A percentile compares a stretch with the other conserved stretches of the same genome.
Conservation (phyloP, 1,140 invertebrate genomes). For the Reticulitermes speratus region DNA sequence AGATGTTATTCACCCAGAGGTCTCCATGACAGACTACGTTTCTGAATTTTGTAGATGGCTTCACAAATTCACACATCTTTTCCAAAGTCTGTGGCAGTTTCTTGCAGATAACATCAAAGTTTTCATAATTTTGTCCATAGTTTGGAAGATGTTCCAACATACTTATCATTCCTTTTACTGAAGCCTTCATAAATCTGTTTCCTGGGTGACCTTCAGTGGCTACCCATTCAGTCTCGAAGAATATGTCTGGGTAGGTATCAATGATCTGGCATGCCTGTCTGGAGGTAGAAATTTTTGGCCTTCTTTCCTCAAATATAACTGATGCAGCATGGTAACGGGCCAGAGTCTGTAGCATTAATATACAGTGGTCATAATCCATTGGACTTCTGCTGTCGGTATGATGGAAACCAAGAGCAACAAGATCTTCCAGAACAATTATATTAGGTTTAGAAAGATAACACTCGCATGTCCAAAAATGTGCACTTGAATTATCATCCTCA, state of each 20-base stretch:
- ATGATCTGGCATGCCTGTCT: background rate
- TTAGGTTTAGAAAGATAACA: background rate
- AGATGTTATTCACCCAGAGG: background rate
- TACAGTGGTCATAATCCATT: background rate
- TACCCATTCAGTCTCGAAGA: background rate
- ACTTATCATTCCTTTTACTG: background rate
- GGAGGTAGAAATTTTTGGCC: background rate
- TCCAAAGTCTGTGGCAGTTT: background rate
- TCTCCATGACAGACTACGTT: slow-evolving; percentile 21
- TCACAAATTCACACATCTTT: background rate
- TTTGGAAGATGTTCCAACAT: background rate
- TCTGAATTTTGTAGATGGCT: background rate
- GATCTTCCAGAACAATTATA: slow-evolving; percentile 7
- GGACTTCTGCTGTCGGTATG: background rate
- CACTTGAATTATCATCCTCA: background rate
- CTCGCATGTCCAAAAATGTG: background rate
- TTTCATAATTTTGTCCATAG: no score
- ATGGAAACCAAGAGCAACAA: background rate
- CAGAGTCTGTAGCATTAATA: background rate
- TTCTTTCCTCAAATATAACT: background rate
- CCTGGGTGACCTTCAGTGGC: background rate
- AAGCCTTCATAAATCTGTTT: background rate
- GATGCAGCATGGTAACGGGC: background rate
- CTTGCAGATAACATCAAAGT: background rate
- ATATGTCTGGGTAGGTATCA: background rate